Evolutionary conservation across 2,888 invertebrate species (phyloP).

Genomic region (Agriotes lineatus): DNA sequence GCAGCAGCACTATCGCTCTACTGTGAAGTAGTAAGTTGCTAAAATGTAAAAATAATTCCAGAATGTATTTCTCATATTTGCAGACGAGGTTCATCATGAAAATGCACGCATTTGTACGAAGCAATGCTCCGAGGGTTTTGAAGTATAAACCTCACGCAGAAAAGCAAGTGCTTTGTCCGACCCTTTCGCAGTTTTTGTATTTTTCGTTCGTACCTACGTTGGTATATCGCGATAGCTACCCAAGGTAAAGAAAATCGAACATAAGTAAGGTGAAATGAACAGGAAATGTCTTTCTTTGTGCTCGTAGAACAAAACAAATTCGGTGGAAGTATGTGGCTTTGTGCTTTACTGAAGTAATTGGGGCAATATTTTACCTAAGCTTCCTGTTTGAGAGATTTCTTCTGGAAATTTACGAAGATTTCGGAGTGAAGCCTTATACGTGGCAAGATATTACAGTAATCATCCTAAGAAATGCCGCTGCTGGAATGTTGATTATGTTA

Average conservation of each 20-base stretch:
- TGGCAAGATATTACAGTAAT: slow-evolving; percentile 70
- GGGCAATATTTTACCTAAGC: slow-evolving; percentile 84
- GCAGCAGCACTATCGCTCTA: slow-evolving; percentile 1
- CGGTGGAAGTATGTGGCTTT: slow-evolving; percentile 81
- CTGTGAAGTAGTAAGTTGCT: slow-evolving; percentile 17
- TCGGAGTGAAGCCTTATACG: slow-evolving; percentile 67
- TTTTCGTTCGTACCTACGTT: slow-evolving; percentile 91
- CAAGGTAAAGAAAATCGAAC: slow-evolving; percentile 83
- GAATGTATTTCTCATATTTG: slow-evolving; percentile 54
- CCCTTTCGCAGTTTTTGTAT: slow-evolving; percentile 82
- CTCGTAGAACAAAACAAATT: slow-evolving; percentile 76
- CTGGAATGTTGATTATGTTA: slow-evolving; percentile 74
- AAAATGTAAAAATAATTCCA: not conserved
- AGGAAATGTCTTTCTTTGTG: too few relatives aligned
- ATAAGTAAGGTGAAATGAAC: too few relatives aligned
- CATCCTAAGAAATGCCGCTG: slow-evolving; percentile 81
- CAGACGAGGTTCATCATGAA: slow-evolving; percentile 89
- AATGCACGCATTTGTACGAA: slow-evolving; percentile 83
- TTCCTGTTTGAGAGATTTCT: slow-evolving; percentile 86
- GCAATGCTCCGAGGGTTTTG: slow-evolving; percentile 74
- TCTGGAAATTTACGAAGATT: slow-evolving; percentile 75
- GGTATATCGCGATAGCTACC: slow-evolving; percentile 86
- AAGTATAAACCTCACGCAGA: slow-evolving; percentile 66
- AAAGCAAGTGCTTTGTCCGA: slow-evolving; percentile 67
- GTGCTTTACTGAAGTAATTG: slow-evolving; percentile 81